phyloP scores from a whole-genome alignment of 2,113 vertebrate species.

The Gulo gulo region DNA sequence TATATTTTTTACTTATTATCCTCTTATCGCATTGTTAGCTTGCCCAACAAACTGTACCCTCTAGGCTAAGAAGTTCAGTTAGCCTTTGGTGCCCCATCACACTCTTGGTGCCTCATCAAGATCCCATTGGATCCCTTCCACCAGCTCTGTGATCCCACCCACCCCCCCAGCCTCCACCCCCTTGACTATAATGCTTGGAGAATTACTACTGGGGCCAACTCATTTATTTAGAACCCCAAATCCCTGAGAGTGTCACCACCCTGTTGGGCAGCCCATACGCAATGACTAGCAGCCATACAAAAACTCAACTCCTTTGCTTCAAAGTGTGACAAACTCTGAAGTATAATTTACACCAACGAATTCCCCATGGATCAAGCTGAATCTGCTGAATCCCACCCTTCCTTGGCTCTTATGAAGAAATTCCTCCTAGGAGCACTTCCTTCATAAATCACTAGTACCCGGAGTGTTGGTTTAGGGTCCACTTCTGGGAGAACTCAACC shows the following conservation, averaged over 20 bases:
- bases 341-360: neutral
- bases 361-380: neutral
- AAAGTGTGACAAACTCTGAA: neutral
- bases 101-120: neutral
- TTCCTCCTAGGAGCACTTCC: neutral
- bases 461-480: neutral
- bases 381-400: neutral
- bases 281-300: neutral
- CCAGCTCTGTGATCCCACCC: neutral
- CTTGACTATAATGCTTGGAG: neutral
- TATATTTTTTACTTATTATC: neutral
- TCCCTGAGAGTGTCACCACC: neutral
- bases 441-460: neutral
- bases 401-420: neutral
- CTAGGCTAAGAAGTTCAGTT: neutral
- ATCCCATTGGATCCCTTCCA: neutral
- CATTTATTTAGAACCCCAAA: neutral
- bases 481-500: neutral
- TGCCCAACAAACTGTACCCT: neutral
- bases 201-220: neutral
- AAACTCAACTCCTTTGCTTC: neutral
- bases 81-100: neutral
- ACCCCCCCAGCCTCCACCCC: neutral
- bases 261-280: neutral
- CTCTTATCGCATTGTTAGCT: neutral